Evolutionary conservation across 2,113 vertebrate species (phyloP), one percentile per base, ranked within the genome.

Genomic region (Mus spicilegus): DNA sequence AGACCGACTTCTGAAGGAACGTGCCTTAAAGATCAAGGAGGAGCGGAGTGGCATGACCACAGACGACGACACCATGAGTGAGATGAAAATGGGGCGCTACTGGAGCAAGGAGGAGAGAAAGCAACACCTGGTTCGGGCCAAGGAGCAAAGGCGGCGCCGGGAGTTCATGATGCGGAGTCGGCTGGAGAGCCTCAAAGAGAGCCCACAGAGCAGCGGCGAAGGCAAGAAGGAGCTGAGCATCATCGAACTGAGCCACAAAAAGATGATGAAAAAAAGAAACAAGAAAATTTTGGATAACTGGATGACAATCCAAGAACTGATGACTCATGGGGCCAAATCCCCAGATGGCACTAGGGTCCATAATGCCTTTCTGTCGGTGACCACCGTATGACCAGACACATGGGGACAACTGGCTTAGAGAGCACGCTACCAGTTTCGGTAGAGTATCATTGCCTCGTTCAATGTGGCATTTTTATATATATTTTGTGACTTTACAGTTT

Each of bases 261-360:
- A 99, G 99, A 99, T 99, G 99, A 99, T 99, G 99, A 99, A 99
- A 97, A 99, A 99, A 96, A 99, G 99, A 77, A 99, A 99, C 98
- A 99, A 99, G 98, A 99, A 99, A 98, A 99, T 99, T 95, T 98
- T 99, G 97, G 99, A 99, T 98, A 99, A 99, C 98, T 99, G 99
- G 99, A 99, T 99, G 99, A 99, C 99, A 94, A 99, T 99, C 97
- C 99, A 99, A 99, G 99, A 99, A 98, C 98, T 99, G 97, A 99
- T 99, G 99, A 99, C 99, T 94, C 99, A 99, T 0, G 99, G 99
- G 88, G 99, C 99, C 91, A 99, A 99, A 97, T 99, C 99, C 61
- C 99, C 99, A 2, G 99, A 99, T 0, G 99, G 99, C 96, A 98
- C 99, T 26, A 99, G 98, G 97, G 99, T 99, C 75, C 99, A 99